Conservation (phyloP, 2,797 vertebrate genomes). For the Lepilemur septentrionalis region DNA sequence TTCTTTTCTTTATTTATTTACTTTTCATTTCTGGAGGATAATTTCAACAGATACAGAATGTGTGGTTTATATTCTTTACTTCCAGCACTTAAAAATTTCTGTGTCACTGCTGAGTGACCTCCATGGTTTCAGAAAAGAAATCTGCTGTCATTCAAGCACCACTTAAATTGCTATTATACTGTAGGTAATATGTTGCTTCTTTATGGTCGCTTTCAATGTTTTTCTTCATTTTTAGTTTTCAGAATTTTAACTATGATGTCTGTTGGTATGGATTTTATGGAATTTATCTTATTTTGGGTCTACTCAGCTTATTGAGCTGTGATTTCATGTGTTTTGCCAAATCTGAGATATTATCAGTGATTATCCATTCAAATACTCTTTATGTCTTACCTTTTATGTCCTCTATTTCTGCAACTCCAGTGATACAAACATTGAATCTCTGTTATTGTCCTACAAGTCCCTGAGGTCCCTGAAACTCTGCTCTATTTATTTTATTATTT, state of each 20-base stretch:
- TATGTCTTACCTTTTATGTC: background rate
- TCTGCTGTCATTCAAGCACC: background rate
- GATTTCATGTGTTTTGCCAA: background rate
- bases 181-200: too few relatives aligned
- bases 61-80: background rate
- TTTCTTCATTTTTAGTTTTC: background rate
- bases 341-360: background rate
- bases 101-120: rapidly evolving
- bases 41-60: background rate
- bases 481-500: background rate
- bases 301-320: background rate
- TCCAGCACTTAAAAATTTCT: background rate
- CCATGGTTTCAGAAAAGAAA: background rate
- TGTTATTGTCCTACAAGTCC: background rate
- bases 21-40: background rate
- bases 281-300: background rate
- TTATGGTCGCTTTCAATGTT: background rate
- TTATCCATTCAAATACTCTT: background rate
- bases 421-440: background rate
- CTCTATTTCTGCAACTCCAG: background rate
- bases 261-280: background rate
- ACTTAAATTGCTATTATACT: background rate
- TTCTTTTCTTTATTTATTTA: background rate
- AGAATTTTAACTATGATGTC: background rate
- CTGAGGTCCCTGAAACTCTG: background rate